Evolutionary conservation across 1,140 invertebrate species (phyloP).

Genomic region (Drosophila miranda): DNA sequence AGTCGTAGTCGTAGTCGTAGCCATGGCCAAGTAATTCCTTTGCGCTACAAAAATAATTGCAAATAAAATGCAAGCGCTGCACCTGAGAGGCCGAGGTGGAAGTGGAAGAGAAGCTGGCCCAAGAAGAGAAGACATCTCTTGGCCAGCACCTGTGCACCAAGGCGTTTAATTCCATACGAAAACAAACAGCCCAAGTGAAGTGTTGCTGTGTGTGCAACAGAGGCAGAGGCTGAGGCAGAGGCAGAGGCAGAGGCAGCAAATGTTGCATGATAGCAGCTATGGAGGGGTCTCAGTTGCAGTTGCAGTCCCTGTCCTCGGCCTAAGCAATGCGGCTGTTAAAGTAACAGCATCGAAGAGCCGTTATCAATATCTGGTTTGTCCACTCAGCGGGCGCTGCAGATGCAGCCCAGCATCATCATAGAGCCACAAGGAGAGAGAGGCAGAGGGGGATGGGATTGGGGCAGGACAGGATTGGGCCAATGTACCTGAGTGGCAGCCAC

Average conservation of each 20-base stretch:
- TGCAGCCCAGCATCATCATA: constrained; percentile 39
- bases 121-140: constrained; percentile 50
- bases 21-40: constrained; percentile 59
- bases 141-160: constrained; percentile 72
- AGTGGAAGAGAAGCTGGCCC: constrained; percentile 15
- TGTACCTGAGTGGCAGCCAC: constrained; percentile 79
- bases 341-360: constrained; percentile 81
- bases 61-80: constrained; percentile 76
- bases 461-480: constrained; percentile 77
- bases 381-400: constrained; percentile 67
- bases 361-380: constrained; percentile 82
- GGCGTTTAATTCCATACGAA: constrained; percentile 74
- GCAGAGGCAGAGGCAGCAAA: constrained; percentile 51
- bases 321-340: constrained; percentile 70
- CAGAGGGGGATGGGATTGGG: constrained; percentile 11
- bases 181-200: constrained; percentile 69
- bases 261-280: constrained; percentile 62
- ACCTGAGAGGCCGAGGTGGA: constrained; percentile 42
- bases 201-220: constrained; percentile 48
- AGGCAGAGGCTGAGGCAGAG: constrained; percentile 33
- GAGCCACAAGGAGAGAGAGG: constrained; percentile 23
- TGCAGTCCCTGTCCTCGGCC: constrained; percentile 47
- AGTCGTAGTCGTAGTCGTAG: constrained; percentile 45
- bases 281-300: constrained; percentile 37
- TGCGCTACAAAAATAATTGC: constrained; percentile 80